Base-by-base conservation (phyloP, 2,113 vertebrate genomes). In the Hippolais icterina region DNA sequence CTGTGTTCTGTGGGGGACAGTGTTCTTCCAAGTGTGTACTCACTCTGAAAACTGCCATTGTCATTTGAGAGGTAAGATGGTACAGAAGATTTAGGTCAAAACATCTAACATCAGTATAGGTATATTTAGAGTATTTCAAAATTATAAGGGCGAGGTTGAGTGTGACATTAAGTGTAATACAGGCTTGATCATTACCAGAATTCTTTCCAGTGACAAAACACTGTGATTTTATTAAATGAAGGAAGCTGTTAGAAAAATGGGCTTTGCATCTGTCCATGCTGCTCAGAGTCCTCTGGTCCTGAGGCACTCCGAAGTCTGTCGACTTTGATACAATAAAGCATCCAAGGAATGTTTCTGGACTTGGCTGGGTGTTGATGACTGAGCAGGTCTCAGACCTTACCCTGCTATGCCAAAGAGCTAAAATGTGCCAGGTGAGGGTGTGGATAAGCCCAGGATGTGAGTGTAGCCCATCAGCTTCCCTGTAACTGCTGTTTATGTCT, bases 11-110 rank as follows among this genome's bases (percentile, higher is more conserved):
- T 37, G 37, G 10, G 37, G 37, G 57, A 71, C 91, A 90, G 80
- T 94, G 66, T 80, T 97, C 92, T 97, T 96, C 90, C 70, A 93
- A 94, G 83, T 94, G 65, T 82, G 86, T 69, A 50, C 63, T 95
- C 75, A 76, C 93, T 96, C 83, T 88, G 68, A 91, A 89, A 97
- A 56, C 87, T 93, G 74, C 76, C 72, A 70, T 11, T 78, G 93
- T 64, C 49, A 21, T 93, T 96, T 95, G 85, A 94, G 87, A 96
- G 79, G 64, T 86, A 94, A 92, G 76, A 72, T 31, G n/a, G 37
- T 79, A 54, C 84, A 76, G 83, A 76, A 89, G 74, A 81, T 95
- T 86, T 94, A 94, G 54, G 83, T 97, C 50, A 66, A 37, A 69
- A 14, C 10, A 60, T 75, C 76, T 94, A 89, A 87, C 69, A 41